Evolutionary conservation across 2,113 vertebrate genomes (phyloP), one percentile per base, ranked within the genome.

Genomic region (Corythornis madagascariensis): DNA sequence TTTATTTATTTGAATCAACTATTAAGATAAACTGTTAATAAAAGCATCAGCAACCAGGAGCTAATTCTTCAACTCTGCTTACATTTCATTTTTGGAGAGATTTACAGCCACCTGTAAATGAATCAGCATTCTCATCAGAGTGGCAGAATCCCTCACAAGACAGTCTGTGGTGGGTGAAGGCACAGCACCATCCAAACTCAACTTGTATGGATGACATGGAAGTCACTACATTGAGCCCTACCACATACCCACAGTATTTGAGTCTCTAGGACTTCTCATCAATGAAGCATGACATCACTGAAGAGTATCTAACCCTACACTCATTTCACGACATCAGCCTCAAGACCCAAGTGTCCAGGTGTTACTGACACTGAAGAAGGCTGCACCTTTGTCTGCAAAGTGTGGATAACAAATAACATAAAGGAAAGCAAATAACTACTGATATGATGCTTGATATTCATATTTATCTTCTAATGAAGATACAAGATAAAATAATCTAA

Each of bases 401-500:
- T 4, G 16, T 13, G 8, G 29, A 22, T 50, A 50, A 50, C 13
- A 22, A 4, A 12, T 15, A 35, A 31, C 2, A 0, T 26, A 83
- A 87, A 11, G 13, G 29, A 55, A 73, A 83, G 63, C 48, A 72
- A 53, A 6, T 25, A 73, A 57, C 9, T 53, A 21, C 11, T 47
- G 31, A 52, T 9, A 13, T 0, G 9, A 72, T 40, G 13, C 11
- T 11, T 59, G 42, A 11, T 31, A 48, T 16, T 69, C 50, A 29
- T 24, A 14, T 20, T 25, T 29, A 18, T 33, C 60, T 85, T 31
- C n/a, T 80, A 61, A 66, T 13, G 7, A 31, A 59, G 38, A 59
- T 24, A 69, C 63, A 83, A 79, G 13, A 40, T 40, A 19, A 1
- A 2, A 29, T 2, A 1, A 2, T 3, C 2, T 1, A 71, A 71